Conservation (phyloP, 2,113 vertebrate genomes). For the Actenoides hombroni region DNA sequence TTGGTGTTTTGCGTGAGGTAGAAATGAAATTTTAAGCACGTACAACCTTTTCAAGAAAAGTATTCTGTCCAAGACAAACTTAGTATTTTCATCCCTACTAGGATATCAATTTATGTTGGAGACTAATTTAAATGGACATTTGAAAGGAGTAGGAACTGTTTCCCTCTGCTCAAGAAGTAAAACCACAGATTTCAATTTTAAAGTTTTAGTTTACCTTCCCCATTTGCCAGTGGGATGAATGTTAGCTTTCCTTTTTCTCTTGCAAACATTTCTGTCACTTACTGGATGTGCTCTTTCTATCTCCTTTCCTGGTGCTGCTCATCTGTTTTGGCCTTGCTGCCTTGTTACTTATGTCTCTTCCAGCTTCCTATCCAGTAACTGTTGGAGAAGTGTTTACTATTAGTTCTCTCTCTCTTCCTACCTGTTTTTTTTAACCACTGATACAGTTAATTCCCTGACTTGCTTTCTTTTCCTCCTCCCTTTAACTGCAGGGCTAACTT, state of each 20-base stretch:
- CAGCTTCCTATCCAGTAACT: not conserved
- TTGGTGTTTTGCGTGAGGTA: not conserved
- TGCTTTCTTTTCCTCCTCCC: not conserved
- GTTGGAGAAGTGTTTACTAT: not conserved
- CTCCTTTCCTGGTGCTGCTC: not conserved
- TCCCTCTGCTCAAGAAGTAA: not conserved
- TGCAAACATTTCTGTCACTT: not conserved
- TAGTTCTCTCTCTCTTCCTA: not conserved
- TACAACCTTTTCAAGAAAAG: not conserved
- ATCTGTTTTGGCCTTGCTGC: not conserved
- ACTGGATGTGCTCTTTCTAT: not conserved
- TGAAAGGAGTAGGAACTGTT: not conserved
- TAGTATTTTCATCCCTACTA: not conserved
- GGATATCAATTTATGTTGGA: not conserved
- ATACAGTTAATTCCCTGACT: not conserved
- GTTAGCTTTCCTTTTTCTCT: not conserved
- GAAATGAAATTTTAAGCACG: not conserved
- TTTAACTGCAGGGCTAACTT: not conserved
- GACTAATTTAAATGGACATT: not conserved
- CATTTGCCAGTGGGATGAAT: not conserved
- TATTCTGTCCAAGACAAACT: not conserved
- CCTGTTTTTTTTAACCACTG: not conserved
- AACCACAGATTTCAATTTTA: not conserved
- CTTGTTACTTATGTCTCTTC: not conserved
- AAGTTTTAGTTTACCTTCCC: not conserved